phyloP scores from a whole-genome alignment of 2,113 vertebrate genomes.

The Microtus ochrogaster region DNA sequence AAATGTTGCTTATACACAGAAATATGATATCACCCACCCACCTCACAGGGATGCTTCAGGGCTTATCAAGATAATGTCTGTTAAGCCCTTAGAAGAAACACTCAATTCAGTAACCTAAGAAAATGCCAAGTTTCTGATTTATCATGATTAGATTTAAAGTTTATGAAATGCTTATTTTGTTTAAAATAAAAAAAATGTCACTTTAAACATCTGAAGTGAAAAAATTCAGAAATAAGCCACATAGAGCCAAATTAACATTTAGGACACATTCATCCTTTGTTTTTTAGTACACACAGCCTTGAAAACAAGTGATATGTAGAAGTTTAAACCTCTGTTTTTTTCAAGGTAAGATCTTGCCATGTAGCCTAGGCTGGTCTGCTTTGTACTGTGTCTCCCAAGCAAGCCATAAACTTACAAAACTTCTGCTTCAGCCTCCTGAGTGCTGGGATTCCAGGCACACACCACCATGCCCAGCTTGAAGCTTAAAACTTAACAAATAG shows the following conservation, averaged over 20 bases:
- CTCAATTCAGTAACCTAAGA: conserved; percentile 2
- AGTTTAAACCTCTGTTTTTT: neutral
- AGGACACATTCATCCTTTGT: neutral
- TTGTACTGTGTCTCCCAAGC: neutral
- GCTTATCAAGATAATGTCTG: neutral
- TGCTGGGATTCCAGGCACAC: neutral
- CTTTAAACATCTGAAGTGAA: neutral
- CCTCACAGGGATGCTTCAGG: neutral
- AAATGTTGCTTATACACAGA: conserved; percentile 8
- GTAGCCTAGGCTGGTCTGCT: neutral
- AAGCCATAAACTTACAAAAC: neutral
- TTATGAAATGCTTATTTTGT: neutral
- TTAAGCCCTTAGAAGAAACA: conserved; percentile 37
- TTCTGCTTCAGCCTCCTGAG: neutral
- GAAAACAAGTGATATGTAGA: neutral
- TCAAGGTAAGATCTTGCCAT: neutral
- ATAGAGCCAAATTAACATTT: conserved; percentile 15
- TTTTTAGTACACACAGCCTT: neutral
- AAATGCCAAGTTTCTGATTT: conserved; percentile 26
- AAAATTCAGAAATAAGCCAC: neutral
- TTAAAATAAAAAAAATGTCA: neutral
- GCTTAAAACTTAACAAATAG: neutral
- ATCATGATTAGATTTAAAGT: neutral
- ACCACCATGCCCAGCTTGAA: neutral
- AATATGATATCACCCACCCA: neutral